Evolutionary conservation across 2,888 invertebrate genomes (phyloP).

Genomic region (Dugesia japonica): DNA sequence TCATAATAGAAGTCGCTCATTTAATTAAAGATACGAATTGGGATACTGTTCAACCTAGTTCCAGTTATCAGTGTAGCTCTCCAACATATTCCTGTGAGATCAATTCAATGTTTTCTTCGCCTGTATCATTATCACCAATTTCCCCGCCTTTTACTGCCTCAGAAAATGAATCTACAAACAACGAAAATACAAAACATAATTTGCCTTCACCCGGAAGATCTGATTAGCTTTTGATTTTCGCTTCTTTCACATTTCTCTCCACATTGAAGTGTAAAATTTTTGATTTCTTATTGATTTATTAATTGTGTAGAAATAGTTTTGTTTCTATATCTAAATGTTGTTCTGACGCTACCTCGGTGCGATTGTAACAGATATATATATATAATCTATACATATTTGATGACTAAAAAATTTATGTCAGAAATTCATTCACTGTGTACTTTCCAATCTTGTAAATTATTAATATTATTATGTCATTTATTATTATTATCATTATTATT

Average conservation of each 20-base stretch:
- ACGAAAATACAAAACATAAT: neutral
- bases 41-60: slow-evolving; percentile 53
- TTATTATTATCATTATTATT: neutral
- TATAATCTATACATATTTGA: neutral
- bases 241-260: neutral
- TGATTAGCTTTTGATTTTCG: slow-evolving; percentile 3
- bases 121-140: slow-evolving; percentile 1
- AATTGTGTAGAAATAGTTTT: slow-evolving; percentile 16
- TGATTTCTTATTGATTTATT: slow-evolving; percentile 7
- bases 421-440: neutral
- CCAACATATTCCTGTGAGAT: slow-evolving; percentile 14
- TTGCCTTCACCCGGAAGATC: slow-evolving; percentile 14
- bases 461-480: neutral
- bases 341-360: slow-evolving; percentile 11
- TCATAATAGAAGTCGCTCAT: slow-evolving; percentile 97
- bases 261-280: neutral
- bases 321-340: slow-evolving; percentile 4
- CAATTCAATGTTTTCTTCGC: slow-evolving; percentile 10
- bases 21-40: slow-evolving; percentile 99
- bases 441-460: slow-evolving; percentile 13
- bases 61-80: neutral
- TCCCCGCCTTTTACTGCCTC: slow-evolving; percentile 11
- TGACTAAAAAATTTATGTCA: neutral
- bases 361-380: neutral
- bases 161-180: slow-evolving; percentile 1